These are phyloP conservation scores for Tribolium madens DNA, from an alignment of 1,140 invertebrate species.

Conservation along the genomic window DNA sequence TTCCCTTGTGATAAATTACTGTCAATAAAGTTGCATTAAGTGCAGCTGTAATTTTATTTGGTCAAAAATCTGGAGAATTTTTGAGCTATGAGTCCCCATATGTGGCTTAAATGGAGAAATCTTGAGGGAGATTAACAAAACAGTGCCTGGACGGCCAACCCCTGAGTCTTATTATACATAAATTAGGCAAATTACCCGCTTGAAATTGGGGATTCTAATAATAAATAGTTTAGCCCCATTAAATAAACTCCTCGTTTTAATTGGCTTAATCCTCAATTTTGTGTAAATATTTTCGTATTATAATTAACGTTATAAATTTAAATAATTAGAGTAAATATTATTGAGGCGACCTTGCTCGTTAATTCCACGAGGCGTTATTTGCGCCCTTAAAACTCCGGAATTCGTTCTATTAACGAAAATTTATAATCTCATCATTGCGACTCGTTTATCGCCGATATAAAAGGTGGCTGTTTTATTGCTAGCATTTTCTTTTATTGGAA, in stretches of 20 bases:
- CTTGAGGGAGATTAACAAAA: slow-evolving; percentile 8
- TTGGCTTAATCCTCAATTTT: slow-evolving; percentile 19
- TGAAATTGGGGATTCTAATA: slow-evolving; percentile 32
- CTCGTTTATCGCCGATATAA: slow-evolving; percentile 16
- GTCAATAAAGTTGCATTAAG: not conserved
- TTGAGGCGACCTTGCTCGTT: not conserved
- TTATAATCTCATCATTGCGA: slow-evolving; percentile 27
- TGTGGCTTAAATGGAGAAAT: not conserved
- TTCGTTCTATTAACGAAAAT: slow-evolving; percentile 10
- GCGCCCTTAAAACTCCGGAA: not conserved
- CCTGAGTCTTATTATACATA: slow-evolving; percentile 30
- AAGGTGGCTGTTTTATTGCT: slow-evolving; percentile 10
- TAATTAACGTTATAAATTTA: slow-evolving; percentile 25
- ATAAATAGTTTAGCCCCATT: slow-evolving; percentile 14
- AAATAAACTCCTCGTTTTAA: slow-evolving; percentile 24
- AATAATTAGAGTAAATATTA: slow-evolving; percentile 15
- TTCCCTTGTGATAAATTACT: not conserved
- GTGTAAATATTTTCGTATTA: slow-evolving; percentile 20
- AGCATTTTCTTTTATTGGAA: slow-evolving; percentile 18
- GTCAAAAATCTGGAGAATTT: not conserved
- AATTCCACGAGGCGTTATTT: not conserved
- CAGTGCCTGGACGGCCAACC: slow-evolving; percentile 3
- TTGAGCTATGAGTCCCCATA: not conserved
- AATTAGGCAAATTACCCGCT: slow-evolving; percentile 21
- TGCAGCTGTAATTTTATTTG: slow-evolving; percentile 9